These are phyloP conservation scores for Cephonodes hylas DNA, from an alignment of 2,888 invertebrate species.

Conservation along the genomic window DNA sequence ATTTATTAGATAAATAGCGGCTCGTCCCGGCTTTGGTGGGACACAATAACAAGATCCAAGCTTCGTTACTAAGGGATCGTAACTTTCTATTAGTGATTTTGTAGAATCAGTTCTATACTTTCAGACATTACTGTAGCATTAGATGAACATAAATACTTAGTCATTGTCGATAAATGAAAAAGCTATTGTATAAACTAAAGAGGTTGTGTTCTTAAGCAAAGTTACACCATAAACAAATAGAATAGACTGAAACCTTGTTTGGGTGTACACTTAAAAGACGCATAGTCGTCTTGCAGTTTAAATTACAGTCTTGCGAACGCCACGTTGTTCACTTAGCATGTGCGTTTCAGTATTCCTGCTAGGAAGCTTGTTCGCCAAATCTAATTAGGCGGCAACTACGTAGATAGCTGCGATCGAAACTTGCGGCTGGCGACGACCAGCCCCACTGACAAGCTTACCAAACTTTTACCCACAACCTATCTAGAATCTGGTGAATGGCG, in stretches of 20 bases:
- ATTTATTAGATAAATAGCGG: no score
- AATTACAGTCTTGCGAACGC: constrained; percentile 26
- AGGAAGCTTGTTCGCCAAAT: constrained; percentile 49
- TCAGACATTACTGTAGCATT: no score
- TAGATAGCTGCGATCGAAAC: constrained; percentile 60
- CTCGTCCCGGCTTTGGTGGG: no score
- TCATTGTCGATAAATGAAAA: no score
- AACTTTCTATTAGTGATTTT: no score
- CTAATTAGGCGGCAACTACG: constrained; percentile 61
- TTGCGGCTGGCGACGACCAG: constrained; percentile 51
- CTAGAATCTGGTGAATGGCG: constrained; percentile 23
- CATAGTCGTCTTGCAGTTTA: constrained; percentile 27
- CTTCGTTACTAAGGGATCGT: no score
- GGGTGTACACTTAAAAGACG: not conserved
- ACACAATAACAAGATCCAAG: no score
- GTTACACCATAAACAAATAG: not conserved
- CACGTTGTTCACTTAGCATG: constrained; percentile 7
- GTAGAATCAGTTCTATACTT: no score
- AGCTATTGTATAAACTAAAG: no score
- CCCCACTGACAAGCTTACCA: constrained; percentile 57
- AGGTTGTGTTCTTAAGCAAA: no score
- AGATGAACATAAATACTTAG: no score
- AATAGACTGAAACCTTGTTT: not conserved
- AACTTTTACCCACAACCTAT: constrained; percentile 48
- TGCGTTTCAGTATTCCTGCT: constrained; percentile 26